Percentiles rank a stretch among this genome's conserved stretches.
phyloP scores from a whole-genome alignment of 2,113 vertebrate species.

The Apus apus region DNA sequence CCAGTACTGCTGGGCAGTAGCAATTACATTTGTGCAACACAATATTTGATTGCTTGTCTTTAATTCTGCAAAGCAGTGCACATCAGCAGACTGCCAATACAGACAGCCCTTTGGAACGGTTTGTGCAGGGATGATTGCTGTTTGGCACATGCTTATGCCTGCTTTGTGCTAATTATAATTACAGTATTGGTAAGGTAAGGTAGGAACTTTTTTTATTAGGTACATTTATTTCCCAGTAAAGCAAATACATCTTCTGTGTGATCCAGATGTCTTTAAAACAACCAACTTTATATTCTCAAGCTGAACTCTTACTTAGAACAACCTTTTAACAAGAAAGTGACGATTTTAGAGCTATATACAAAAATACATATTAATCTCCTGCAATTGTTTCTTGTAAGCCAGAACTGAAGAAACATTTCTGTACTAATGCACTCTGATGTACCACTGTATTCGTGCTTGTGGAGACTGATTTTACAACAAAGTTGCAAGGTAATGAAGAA shows the following conservation, averaged over 20 bases:
- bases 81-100: constrained; percentile 30
- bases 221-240: constrained; percentile 25
- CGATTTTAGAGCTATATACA: neutral
- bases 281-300: neutral
- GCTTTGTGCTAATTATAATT: constrained; percentile 63
- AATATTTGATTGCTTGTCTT: constrained; percentile 43
- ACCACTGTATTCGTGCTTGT: neutral
- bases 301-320: neutral
- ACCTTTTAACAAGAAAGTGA: neutral
- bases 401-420: neutral
- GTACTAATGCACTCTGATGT: neutral
- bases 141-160: constrained; percentile 32
- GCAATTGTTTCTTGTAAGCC: neutral
- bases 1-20: neutral
- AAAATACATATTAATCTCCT: neutral
- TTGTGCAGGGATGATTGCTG: neutral
- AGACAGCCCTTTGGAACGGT: neutral
- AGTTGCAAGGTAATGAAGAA: neutral
- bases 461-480: neutral
- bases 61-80: constrained; percentile 55
- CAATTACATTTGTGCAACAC: constrained; percentile 42
- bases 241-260: neutral
- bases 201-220: constrained; percentile 22
- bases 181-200: constrained; percentile 32
- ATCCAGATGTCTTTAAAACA: constrained; percentile 28